Base-by-base conservation (phyloP, 2,888 invertebrate species). In the Thymelicus sylvestris region DNA sequence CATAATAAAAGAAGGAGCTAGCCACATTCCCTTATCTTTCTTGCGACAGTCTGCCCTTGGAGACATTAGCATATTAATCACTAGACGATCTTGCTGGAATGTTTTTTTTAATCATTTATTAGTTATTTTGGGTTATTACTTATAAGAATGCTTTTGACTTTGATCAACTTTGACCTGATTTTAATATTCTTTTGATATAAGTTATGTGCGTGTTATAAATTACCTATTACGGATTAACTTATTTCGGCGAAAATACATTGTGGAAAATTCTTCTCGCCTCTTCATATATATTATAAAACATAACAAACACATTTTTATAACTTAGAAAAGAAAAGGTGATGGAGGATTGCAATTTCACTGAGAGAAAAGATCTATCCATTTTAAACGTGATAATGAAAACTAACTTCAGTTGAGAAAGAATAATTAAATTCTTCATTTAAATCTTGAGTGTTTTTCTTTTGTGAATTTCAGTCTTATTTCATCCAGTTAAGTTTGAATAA, bases 371-470 rank as follows among this genome's bases (percentile, higher is more conserved):
- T 62, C 62, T 24, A 13, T 47, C 31, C 47, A 24, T 62, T 47
- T 62, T 47, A 62, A 62, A 24, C 44, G 48, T n/a, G 48, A 48
- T 63, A 63, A 63, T 63, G 63, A 63, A 63, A 48, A 48, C 63
- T 63, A 63, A 63, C 63, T 63, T 31, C 63, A 48, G 24, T 31
- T 63, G 63, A 63, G 48, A 24, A 63, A 63, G 48, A 48, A 48
- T 63, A 63, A 63, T 63, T 63, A 63, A 63, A 63, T 48, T 48
- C 63, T 62, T 48, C 63, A 48, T 63, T 63, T 31, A 48, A 48
- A 63, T 63, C 63, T 44, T 31, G 48, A 48, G 57, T 57, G 57
- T 57, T 57, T 57, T 57, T 57, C 57, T 57, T 57, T 38, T 55
- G 57, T 38, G 57, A 57, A 38, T 24, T 7, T 55, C 19, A 38